phyloP scores from a whole-genome alignment of 1,140 invertebrate species.

The Apis cerana region DNA sequence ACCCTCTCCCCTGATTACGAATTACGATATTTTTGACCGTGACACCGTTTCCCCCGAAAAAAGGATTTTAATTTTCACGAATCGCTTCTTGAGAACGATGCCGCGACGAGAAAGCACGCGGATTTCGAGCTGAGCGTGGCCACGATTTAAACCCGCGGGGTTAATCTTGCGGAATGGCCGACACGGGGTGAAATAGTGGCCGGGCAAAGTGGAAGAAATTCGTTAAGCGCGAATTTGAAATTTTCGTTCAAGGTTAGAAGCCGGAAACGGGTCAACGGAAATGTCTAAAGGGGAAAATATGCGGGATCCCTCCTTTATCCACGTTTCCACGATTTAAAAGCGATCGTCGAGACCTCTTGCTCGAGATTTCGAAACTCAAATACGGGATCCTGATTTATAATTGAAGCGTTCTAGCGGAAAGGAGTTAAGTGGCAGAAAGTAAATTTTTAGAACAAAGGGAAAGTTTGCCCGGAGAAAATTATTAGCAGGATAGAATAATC shows the following conservation, averaged over 20 bases:
- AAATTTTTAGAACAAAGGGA: no score
- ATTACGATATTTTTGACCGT: neutral
- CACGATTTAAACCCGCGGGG: conserved; percentile 43
- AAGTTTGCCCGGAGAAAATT: no score
- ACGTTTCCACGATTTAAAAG: neutral
- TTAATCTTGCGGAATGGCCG: conserved; percentile 58
- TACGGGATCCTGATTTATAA: conserved; percentile 1
- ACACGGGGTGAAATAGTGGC: conserved; percentile 52
- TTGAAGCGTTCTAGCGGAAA: no score
- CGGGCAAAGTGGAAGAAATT: conserved; percentile 49
- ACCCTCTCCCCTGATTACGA: neutral
- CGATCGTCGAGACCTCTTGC: neutral
- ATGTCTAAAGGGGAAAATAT: conserved; percentile 19
- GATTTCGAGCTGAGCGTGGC: conserved; percentile 32
- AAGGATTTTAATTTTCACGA: neutral
- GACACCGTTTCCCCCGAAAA: neutral
- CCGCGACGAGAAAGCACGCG: conserved; percentile 11
- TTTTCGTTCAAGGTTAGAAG: conserved; percentile 24
- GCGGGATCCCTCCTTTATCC: conserved; percentile 5
- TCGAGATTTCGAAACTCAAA: conserved; percentile 8
- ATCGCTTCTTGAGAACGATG: neutral
- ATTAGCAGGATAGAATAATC: no score
- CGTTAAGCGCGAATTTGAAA: conserved; percentile 33
- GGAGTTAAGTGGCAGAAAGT: no score
- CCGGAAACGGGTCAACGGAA: conserved; percentile 26